A percentile compares a stretch with the other conserved stretches of the same genome.
Conservation (phyloP, 2,797 vertebrate genomes). For the Lacerta bilineata region DNA sequence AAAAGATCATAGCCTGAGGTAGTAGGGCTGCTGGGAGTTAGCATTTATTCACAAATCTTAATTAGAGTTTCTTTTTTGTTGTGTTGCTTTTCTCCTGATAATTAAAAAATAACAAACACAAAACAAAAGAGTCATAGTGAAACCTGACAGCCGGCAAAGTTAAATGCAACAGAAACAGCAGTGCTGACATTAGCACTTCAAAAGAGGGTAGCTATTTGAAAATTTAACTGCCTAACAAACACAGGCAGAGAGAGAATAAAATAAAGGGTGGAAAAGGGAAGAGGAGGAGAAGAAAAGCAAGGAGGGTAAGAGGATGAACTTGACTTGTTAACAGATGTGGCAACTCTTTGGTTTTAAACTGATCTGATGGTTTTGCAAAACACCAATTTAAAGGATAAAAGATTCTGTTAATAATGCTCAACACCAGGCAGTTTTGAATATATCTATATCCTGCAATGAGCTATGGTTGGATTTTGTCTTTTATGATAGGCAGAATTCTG, state of each 20-base stretch:
- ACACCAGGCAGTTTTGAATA: conserved; percentile 17
- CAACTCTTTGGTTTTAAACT: conserved; percentile 7
- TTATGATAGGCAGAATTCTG: background rate
- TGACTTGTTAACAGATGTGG: background rate
- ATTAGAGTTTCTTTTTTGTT: conserved; percentile 54
- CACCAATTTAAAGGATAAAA: conserved; percentile 19
- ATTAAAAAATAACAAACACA: conserved; percentile 60
- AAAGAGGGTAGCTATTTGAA: conserved; percentile 74
- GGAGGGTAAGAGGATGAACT: conserved; percentile 47
- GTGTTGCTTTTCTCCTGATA: conserved; percentile 47
- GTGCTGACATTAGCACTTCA: conserved; percentile 75
- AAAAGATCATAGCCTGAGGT: conserved; percentile 61
- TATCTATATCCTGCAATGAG: background rate
- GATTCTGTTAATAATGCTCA: background rate
- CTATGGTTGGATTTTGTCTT: background rate
- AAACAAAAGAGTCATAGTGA: conserved; percentile 62
- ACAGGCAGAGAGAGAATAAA: conserved; percentile 55
- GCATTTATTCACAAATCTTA: conserved; percentile 64
- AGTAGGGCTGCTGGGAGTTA: conserved; percentile 59
- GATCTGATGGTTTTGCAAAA: background rate
- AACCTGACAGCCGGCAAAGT: conserved; percentile 54
- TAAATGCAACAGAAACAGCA: conserved; percentile 64
- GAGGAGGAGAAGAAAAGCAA: conserved; percentile 40
- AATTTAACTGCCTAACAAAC: conserved; percentile 73
- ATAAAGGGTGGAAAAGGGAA: conserved; percentile 44